Conservation (phyloP, 2,113 vertebrate species). For the Neomonachus schauinslandi region DNA sequence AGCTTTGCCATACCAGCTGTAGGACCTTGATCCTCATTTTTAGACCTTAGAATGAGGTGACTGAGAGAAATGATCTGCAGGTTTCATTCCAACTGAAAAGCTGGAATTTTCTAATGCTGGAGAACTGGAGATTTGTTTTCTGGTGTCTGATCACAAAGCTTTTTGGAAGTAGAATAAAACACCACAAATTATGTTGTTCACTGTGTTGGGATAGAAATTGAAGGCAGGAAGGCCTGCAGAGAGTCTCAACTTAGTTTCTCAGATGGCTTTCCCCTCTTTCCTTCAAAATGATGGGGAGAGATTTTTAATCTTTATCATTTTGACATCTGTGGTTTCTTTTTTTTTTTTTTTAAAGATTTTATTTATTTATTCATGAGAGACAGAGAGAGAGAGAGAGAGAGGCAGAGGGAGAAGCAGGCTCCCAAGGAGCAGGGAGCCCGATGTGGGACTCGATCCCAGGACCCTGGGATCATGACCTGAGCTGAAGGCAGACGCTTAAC, state of each 20-base stretch:
- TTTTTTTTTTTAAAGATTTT: no score
- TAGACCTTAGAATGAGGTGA: neutral
- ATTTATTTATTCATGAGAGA: no score
- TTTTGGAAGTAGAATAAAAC: conserved; percentile 43
- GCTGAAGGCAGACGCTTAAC: no score
- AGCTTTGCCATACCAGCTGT: neutral
- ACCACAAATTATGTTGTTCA: neutral
- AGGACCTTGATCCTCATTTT: neutral
- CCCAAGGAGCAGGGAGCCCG: no score
- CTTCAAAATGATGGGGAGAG: conserved; percentile 20
- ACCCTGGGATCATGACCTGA: no score
- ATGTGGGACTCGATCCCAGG: no score
- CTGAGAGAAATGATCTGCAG: neutral
- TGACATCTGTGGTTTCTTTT: conserved; percentile 61
- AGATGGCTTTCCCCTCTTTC: conserved; percentile 37
- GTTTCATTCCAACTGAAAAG: neutral
- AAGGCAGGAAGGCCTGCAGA: conserved; percentile 49
- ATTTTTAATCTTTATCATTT: conserved; percentile 20
- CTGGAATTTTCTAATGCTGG: neutral
- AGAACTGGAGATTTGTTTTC: neutral
- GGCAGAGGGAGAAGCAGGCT: no score
- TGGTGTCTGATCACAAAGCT: neutral
- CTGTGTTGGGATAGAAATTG: neutral
- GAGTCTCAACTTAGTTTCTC: neutral
- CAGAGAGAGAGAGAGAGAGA: no score